Evolutionary conservation across 2,888 invertebrate genomes (phyloP).

Genomic region (Rhamnusium bicolor): DNA sequence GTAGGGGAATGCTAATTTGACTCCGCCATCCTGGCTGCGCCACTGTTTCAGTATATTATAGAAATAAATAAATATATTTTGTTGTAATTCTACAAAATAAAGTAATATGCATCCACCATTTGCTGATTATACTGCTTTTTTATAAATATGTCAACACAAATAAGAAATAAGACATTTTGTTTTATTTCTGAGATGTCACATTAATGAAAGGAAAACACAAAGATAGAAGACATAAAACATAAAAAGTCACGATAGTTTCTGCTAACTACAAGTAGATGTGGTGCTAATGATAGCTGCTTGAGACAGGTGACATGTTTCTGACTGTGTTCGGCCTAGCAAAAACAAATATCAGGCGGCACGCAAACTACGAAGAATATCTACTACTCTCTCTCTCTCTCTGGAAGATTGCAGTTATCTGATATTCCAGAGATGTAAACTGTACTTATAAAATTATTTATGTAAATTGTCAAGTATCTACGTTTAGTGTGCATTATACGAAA

Average conservation of each 20-base stretch:
- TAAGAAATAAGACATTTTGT: slow-evolving; percentile 16
- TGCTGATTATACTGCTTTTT: slow-evolving; percentile 7
- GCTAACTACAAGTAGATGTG: slow-evolving; percentile 52
- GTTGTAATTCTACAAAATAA: background rate
- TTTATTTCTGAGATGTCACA: slow-evolving; percentile 27
- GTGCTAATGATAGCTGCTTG: slow-evolving; percentile 55
- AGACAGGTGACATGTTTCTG: slow-evolving; percentile 54
- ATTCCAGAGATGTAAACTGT: slow-evolving; percentile 18
- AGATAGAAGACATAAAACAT: slow-evolving; percentile 45
- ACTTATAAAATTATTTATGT: no score
- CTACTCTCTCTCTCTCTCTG: slow-evolving; percentile 31
- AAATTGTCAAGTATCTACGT: no score
- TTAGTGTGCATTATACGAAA: no score
- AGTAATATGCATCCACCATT: background rate
- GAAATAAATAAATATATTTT: background rate
- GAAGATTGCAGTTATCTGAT: slow-evolving; percentile 40
- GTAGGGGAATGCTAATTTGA: background rate
- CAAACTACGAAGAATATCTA: slow-evolving; percentile 48
- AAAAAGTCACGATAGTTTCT: slow-evolving; percentile 50
- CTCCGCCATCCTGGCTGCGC: background rate
- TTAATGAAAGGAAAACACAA: slow-evolving; percentile 42
- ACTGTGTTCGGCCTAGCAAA: slow-evolving; percentile 47
- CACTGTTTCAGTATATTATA: background rate
- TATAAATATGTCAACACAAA: background rate
- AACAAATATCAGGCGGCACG: slow-evolving; percentile 52